Evolutionary conservation across 2,797 vertebrate species (phyloP).

Genomic region (Halcyon leucocephala): DNA sequence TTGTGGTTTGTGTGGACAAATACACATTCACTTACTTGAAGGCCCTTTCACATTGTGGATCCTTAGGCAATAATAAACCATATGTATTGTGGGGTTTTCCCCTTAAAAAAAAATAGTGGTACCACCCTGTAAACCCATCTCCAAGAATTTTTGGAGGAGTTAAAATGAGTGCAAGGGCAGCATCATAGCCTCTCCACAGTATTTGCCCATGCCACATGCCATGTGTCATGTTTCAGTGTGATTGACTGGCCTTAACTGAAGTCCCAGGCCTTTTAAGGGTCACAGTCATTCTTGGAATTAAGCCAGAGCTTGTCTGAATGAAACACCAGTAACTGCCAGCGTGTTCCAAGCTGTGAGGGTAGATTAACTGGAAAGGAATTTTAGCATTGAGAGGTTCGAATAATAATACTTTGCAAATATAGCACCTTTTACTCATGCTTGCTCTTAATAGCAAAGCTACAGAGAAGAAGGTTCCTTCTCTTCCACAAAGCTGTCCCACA

Average conservation of each 20-base stretch:
- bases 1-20: neutral
- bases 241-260: conserved; percentile 1
- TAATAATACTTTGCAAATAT: conserved; percentile 26
- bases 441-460: conserved; percentile 2
- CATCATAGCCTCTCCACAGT: neutral
- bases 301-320: neutral
- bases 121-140: neutral
- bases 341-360: conserved; percentile 23
- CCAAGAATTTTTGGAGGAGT: neutral
- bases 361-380: conserved; percentile 49
- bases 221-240: neutral
- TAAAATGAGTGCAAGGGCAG: neutral
- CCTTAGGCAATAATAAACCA: neutral
- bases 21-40: neutral
- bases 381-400: conserved; percentile 30
- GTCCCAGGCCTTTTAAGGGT: neutral
- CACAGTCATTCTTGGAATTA: conserved; percentile 1
- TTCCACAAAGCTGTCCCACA: neutral
- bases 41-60: neutral
- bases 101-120: neutral
- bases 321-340: conserved; percentile 8
- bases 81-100: no score
- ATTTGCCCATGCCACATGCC: neutral
- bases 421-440: conserved; percentile 20
- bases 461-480: conserved; percentile 10